Base-by-base conservation (phyloP, 1,140 invertebrate genomes). In the Achatina immaculata region DNA sequence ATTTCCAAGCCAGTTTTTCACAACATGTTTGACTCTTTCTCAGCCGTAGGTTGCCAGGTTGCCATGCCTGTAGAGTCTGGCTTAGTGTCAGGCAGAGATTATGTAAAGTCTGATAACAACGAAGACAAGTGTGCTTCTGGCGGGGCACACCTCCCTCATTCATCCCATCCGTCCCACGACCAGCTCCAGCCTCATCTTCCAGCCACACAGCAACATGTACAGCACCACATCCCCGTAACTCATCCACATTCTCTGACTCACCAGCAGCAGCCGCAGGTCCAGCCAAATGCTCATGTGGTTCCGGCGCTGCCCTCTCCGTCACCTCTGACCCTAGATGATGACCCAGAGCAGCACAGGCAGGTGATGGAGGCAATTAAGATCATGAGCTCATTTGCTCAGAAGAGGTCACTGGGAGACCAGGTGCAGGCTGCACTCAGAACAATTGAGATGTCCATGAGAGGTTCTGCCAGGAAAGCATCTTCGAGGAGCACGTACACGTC, bases 341-440 rank as follows among this genome's bases (percentile, higher is more conserved):
- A 80, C n/a, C 14, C 66, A 40, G 78, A 80, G 19, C 78, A 80
- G 36, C 66, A 72, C 0, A 42, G 43, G 31, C 66, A 71, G 31
- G 66, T 80, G 66, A 69, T 80, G 68, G 78, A 80, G 28, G 78
- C 78, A n/a, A 55, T 80, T n/a, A 80, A 72, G 78, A 80, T 80
- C 24, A 72, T 80, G 43, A 80, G 58, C 48, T 71, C 65, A 0
- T 80, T 80, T 40, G 78, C 78, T 48, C 66, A 69, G 43, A 80
- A 72, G 68, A 71, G 55, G 28, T 80, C 78, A 1, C 48, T 80
- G 21, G 78, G 78, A 36, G 78, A 71, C 28, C 66, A 80, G 11
- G 65, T 80, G 2, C 78, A 80, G 58, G 31, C 66, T 31, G 78
- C 68, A 16, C 43, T 80, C 19, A 68, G 68, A 72, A 80, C 78